Evolutionary conservation across 2,797 vertebrate species (phyloP), one percentile per base, ranked within the genome.

Genomic region (Lycodopsis pacificus): DNA sequence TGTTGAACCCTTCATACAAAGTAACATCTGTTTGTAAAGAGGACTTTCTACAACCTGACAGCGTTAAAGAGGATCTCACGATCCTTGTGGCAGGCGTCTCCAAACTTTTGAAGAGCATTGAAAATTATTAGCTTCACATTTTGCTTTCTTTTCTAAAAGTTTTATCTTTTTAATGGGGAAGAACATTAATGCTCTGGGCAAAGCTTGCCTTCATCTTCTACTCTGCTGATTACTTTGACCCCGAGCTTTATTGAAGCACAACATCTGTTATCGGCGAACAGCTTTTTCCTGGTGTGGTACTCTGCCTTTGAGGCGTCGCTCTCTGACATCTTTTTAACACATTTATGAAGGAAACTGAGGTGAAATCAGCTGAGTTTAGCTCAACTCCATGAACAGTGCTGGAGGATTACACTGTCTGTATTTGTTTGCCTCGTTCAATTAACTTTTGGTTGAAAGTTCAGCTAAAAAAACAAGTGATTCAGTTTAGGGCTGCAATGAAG

Each of bases 321-420:
- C 6, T 75, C 59, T 75, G 69, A 75, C 70, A 58, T 79, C 30
- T 67, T 44, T 32, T 34, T 27, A 71, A 64, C 32, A 59, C 13
- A 71, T 68, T 81, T 72, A 27, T 53, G 25, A 71, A 38, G 17
- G 40, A 73, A 51, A 53, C 17, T 54, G 27, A 51, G 62, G 14
- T 58, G 9, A 81, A 34, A 66, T 61, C 32, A 17, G 27, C 36
- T 14, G 3, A 54, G 17, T 34, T 44, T 9, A 51, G 25, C 38
- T 66, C 34, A 57, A 42, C 25, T 67, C 44, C 15, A 61, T 3
- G 61, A 57, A 42, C 7, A 19, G 7, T n/a, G n/a, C 32, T n/a
- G 49, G 42, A 30, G 6, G 4, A 51, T 34, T 14, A 32, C 3
- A 46, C 20, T 58, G 53, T 17, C 58, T 54, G 17, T 32, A 11